Base-by-base conservation (phyloP, 2,888 invertebrate species). In the Julus scandinavius region DNA sequence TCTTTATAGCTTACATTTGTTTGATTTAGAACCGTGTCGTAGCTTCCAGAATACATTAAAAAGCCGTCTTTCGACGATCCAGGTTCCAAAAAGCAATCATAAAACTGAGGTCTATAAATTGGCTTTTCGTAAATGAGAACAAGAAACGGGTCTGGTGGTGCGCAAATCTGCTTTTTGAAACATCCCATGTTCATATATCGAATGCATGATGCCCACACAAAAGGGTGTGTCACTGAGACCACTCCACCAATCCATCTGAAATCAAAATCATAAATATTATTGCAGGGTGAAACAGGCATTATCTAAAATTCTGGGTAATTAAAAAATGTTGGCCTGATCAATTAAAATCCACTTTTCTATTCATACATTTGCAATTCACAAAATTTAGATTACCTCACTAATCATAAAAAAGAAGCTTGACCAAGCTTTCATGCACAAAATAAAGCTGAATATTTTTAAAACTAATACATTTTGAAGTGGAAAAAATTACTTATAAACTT, bases 181-280 rank as follows among this genome's bases (percentile, higher is more conserved):
- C 9, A 40, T 38, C n/a, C 40, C 29, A 45, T 20, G 29, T 88
- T 15, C 40, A 87, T n/a, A 54, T 72, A 87, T 7, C 87, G 72
- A 29, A 20, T 40, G 72, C 86, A 88, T 29, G 72, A 38, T n/a
- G 87, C 86, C 88, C 88, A 88, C 15, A 86, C 87, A 50, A 54
- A 88, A n/a, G 87, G 80, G 63, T 88, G 29, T 17, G n/a, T n/a
- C 45, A 86, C 41, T 0, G 49, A 13, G 4, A 58, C 49, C 17
- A 88, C 63, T n/a, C 88, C 88, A 58, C 87, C 49, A 49, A 88
- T 83, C 87, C 87, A 88, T 49, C 88, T 87, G 87, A 20, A 87
- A 72, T 45, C 5, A 20, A 17, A 20, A 88, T 29, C 1, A 63
- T 11, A 72, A 54, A 54, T 13, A 45, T 0, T 54, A 54, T 54